Evolutionary conservation across 2,797 vertebrate genomes (phyloP), one percentile per base, ranked within the genome.

Genomic region (Antennarius maculatus): DNA sequence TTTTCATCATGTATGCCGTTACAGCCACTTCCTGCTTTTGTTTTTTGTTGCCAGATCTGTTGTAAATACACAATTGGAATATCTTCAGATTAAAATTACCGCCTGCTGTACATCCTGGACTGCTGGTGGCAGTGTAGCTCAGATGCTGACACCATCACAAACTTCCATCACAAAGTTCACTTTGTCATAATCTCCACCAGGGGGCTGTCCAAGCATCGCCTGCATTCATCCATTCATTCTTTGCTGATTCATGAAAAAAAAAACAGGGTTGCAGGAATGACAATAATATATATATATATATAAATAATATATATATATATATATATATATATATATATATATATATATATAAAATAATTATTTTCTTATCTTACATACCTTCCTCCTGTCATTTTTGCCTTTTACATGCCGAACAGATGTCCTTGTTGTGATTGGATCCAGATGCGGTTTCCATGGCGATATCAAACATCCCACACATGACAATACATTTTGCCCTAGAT

Each of bases 201-300:
- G 89, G 89, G 87, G 87, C 76, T 90, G 87, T 90, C 87, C 89
- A 88, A 91, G 87, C 75, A 65, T 86, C 87, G 76, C 62, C 76
- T 61, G 39, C 66, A 71, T 78, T 82, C 77, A 83, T 76, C 58
- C 81, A 29, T 82, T 81, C 83, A 81, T 86, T 74, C 59, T 59
- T 63, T 8, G 68, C 54, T 51, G 49, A 70, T 54, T 59, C 62
- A 69, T 74, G 66, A 61, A 56, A 42, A 50, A 55, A 9, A 13
- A 27, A 7, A 11, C 4, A 12, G 23, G 43, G 42, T 15, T 41
- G 27, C 43, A 57, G 61, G 45, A 39, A 66, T 54, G 7, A 49
- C 14, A 29, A 73, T 18, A 34, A 51, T 34, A 34, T 34, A 34
- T 5, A 34, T 34, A 34, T 5, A 34, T 34, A 5, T 34, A 34